Percentiles rank a stretch among this genome's conserved stretches.
phyloP scores from a whole-genome alignment of 2,888 invertebrate genomes.

The Dioctria rufipes region DNA sequence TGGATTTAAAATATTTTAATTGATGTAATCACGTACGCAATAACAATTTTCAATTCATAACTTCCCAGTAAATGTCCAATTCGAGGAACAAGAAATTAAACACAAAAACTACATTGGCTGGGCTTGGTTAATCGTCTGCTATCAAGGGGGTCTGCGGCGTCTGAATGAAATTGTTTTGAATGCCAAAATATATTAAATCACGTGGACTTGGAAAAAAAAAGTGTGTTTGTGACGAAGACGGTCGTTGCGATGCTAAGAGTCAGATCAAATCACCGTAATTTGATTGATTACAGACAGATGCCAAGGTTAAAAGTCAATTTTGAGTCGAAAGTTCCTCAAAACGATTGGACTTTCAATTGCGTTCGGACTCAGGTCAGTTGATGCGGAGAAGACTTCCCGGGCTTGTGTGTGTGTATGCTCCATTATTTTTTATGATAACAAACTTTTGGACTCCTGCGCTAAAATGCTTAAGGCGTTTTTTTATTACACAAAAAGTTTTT shows the following conservation, averaged over 20 bases:
- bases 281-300: conserved; percentile 18
- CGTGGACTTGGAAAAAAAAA: neutral
- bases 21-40: neutral
- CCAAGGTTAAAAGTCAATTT: neutral
- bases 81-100: neutral
- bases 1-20: neutral
- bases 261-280: neutral
- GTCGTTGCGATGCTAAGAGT: neutral
- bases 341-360: neutral
- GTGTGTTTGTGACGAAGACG: neutral
- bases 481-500: too few species aligned
- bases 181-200: conserved; percentile 13
- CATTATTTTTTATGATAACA: too few species aligned
- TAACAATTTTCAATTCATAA: neutral
- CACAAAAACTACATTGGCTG: neutral
- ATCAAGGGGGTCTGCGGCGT: neutral
- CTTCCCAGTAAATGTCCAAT: neutral
- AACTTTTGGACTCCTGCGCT: too few species aligned
- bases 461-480: too few species aligned
- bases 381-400: too few species aligned
- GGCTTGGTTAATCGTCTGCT: neutral
- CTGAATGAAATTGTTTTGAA: conserved; percentile 3
- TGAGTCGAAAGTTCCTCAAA: neutral
- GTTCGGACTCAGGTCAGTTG: neutral
- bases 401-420: too few species aligned